Evolutionary conservation across 2,113 vertebrate species (phyloP).

Genomic region (Apeltes quadracus): DNA sequence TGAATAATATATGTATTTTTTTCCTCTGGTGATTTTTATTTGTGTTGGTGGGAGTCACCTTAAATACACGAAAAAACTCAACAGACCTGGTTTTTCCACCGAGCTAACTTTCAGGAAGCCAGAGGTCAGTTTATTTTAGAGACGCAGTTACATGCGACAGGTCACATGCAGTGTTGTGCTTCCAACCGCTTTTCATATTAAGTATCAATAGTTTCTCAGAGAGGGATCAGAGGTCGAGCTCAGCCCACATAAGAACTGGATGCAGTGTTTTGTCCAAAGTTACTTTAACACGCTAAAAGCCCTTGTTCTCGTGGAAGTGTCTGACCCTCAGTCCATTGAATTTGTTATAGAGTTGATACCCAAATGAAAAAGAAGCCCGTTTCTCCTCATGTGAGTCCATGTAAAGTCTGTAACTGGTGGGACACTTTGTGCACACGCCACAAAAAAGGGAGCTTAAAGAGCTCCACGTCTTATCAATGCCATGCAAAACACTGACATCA

Average conservation of each 20-base stretch:
- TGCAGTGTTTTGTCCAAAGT: not conserved
- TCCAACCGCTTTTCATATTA: not conserved
- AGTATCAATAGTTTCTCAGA: not conserved
- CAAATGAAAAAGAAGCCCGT: not conserved
- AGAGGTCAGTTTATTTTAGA: too few species aligned
- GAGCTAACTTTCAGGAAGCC: too few species aligned
- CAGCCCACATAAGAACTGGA: not conserved
- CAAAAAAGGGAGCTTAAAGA: not conserved
- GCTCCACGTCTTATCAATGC: not conserved
- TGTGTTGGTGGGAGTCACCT: not conserved
- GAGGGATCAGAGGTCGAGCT: not conserved
- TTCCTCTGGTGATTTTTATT: not conserved
- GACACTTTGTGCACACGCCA: constrained; percentile 8
- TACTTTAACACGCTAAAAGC: not conserved
- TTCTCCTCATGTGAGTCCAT: not conserved
- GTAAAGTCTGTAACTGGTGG: not conserved
- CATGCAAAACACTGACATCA: not conserved
- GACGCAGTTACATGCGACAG: too few species aligned
- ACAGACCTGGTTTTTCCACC: too few species aligned
- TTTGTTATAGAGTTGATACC: not conserved
- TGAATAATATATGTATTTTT: not conserved
- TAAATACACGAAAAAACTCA: not conserved
- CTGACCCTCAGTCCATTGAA: not conserved
- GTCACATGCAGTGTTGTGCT: not conserved
- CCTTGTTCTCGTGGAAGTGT: not conserved